phyloP scores from a whole-genome alignment of 2,888 invertebrate genomes.

The Aporophyla nigra region DNA sequence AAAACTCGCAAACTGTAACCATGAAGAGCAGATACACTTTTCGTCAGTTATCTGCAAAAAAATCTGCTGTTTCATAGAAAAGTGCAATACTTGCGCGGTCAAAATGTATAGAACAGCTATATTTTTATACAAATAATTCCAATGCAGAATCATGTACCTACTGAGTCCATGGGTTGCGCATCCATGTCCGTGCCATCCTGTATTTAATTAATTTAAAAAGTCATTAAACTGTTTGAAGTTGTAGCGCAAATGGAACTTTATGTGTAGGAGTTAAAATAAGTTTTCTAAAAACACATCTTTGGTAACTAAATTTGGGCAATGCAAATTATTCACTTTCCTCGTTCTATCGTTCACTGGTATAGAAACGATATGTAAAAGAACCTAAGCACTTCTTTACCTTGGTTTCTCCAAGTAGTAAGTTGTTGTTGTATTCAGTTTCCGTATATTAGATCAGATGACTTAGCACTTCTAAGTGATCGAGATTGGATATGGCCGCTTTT shows the following conservation, averaged over 20 bases:
- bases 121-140: no score
- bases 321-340: background rate
- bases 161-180: no score
- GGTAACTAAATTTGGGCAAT: background rate
- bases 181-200: no score
- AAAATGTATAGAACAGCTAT: no score
- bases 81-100: no score
- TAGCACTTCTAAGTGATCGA: slow-evolving; percentile 46
- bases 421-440: slow-evolving; percentile 7
- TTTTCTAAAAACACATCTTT: background rate
- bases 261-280: background rate
- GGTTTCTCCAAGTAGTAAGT: slow-evolving; percentile 15
- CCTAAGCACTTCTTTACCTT: slow-evolving; percentile 17
- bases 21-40: no score
- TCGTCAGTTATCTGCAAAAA: no score
- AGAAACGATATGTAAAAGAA: background rate
- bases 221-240: background rate
- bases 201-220: background rate
- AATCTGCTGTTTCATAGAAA: no score
- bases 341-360: background rate
- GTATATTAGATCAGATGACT: slow-evolving; percentile 54
- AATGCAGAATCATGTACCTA: no score
- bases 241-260: background rate
- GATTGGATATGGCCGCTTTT: slow-evolving; percentile 36
- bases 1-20: no score